These are phyloP conservation scores for Sebastiscus tertius DNA, from an alignment of 2,797 vertebrate genomes.

Conservation along the genomic window DNA sequence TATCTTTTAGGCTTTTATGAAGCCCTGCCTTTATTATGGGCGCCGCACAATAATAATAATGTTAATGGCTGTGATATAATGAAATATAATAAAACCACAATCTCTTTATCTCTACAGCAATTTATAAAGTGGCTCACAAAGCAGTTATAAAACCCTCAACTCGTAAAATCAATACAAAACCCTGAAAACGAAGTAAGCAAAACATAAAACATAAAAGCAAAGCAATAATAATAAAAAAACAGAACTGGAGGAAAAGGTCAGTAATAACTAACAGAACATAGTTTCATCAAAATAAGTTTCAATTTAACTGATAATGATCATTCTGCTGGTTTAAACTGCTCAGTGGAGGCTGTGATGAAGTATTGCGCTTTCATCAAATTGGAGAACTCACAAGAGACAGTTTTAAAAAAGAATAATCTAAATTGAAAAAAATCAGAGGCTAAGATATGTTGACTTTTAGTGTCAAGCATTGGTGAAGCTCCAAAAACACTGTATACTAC, in stretches of 20 bases:
- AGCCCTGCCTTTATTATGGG: constrained; percentile 30
- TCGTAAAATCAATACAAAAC: constrained; percentile 30
- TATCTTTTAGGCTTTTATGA: constrained; percentile 20
- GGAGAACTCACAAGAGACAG: not conserved
- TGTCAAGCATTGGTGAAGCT: too few species aligned
- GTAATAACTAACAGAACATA: not conserved
- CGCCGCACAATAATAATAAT: constrained; percentile 29
- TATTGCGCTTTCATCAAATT: not conserved
- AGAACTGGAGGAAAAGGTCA: not conserved
- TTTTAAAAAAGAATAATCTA: not conserved
- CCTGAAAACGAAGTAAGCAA: not conserved
- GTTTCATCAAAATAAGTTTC: not conserved
- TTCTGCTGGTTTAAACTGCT: not conserved
- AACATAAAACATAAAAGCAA: constrained; percentile 15
- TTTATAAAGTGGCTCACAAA: constrained; percentile 33
- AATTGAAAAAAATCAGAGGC: not conserved
- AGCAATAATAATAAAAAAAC: constrained; percentile 8
- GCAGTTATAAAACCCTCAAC: constrained; percentile 20
- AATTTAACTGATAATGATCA: not conserved
- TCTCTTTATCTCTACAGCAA: constrained; percentile 27
- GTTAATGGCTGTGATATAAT: constrained; percentile 43
- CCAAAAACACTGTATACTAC: not conserved
- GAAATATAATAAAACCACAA: constrained; percentile 28
- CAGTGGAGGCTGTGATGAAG: not conserved
- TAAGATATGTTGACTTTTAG: not conserved